phyloP scores from a whole-genome alignment of 2,113 vertebrate genomes.

The Leucopsar rothschildi region DNA sequence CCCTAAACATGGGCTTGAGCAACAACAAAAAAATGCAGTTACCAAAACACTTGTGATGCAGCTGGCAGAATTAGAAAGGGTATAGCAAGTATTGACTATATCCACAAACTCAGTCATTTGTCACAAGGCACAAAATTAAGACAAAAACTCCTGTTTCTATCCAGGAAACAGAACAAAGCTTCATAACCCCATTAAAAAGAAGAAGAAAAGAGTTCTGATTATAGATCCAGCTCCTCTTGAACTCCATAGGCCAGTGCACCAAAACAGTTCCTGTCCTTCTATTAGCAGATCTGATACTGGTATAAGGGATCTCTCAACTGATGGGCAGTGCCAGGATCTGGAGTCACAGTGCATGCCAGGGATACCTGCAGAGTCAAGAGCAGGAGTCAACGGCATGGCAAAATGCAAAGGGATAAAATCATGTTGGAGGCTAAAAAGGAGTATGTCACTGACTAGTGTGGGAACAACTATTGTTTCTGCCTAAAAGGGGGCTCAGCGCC shows the following conservation, averaged over 20 bases:
- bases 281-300: not conserved
- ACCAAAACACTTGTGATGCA: not conserved
- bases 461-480: not conserved
- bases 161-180: not conserved
- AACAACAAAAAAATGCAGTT: not conserved
- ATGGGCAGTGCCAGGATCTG: not conserved
- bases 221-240: not conserved
- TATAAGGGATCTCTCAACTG: not conserved
- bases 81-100: not conserved
- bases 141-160: not conserved
- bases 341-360: rapidly evolving
- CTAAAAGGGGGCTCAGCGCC: not conserved
- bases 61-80: not conserved
- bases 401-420: not conserved
- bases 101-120: not conserved
- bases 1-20: not conserved
- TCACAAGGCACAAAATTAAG: not conserved
- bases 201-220: not conserved
- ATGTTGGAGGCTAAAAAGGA: not conserved
- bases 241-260: not conserved
- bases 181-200: not conserved
- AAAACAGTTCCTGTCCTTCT: not conserved
- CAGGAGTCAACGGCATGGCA: rapidly evolving
- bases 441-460: not conserved
- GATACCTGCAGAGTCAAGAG: not conserved